Evolutionary conservation across 2,888 invertebrate genomes (phyloP).

Genomic region (Drosophila tanythrix): DNA sequence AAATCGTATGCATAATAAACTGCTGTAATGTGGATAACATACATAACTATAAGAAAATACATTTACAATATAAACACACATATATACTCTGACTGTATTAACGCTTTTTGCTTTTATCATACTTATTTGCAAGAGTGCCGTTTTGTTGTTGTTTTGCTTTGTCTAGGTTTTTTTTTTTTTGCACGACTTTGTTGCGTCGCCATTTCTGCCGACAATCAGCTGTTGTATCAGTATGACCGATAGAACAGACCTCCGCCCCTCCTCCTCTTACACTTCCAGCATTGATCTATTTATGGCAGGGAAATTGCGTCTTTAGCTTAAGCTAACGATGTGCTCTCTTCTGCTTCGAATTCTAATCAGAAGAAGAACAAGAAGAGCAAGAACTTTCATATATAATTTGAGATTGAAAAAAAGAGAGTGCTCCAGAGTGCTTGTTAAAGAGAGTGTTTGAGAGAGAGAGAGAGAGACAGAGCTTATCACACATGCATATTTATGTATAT

Average conservation of each 20-base stretch:
- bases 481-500: not conserved
- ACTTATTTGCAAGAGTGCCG: constrained; percentile 28
- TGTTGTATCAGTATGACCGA: constrained; percentile 70
- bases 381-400: not conserved
- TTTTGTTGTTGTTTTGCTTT: constrained; percentile 41
- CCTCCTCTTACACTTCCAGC: not conserved
- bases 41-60: constrained; percentile 38
- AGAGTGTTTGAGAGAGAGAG: not conserved
- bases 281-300: constrained; percentile 2
- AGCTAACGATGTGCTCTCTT: not conserved
- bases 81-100: constrained; percentile 16
- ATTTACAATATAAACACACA: constrained; percentile 1
- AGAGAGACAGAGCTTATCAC: not conserved
- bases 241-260: constrained; percentile 8
- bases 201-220: constrained; percentile 57
- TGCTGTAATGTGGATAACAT: constrained; percentile 29
- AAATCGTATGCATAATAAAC: constrained; percentile 50
- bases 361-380: not conserved
- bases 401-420: not conserved
- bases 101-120: constrained; percentile 39
- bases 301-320: constrained; percentile 36
- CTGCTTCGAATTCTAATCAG: not conserved
- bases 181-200: constrained; percentile 55
- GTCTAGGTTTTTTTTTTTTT: constrained; percentile 18
- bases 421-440: not conserved